These are phyloP conservation scores for Colletes latitarsis DNA, from an alignment of 1,140 invertebrate species.

Conservation along the genomic window DNA sequence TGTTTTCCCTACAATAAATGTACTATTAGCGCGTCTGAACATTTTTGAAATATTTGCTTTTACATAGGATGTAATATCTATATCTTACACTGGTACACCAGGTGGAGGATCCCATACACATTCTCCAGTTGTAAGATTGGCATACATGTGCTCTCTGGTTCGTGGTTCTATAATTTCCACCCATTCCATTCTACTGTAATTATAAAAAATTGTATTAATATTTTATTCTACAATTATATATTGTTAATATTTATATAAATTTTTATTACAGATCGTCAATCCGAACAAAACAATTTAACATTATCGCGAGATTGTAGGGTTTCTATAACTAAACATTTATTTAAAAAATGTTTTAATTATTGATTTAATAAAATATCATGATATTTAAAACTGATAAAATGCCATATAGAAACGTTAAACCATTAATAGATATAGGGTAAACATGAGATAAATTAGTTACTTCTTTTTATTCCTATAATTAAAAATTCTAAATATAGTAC, in stretches of 20 bases:
- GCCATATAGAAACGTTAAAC: background rate
- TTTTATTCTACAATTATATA: background rate
- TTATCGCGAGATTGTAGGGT: no score
- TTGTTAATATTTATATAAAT: background rate
- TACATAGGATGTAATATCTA: conserved; percentile 1
- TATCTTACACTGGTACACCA: conserved; percentile 88
- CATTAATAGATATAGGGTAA: conserved; percentile 8
- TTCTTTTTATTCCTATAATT: conserved; percentile 41
- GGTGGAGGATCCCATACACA: conserved; percentile 98
- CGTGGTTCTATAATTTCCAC: conserved; percentile 99
- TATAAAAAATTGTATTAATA: conserved; percentile 6
- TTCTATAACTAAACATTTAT: background rate
- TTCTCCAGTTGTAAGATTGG: conserved; percentile 98
- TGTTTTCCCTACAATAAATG: background rate
- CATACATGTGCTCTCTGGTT: conserved; percentile 99
- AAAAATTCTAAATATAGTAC: conserved; percentile 45
- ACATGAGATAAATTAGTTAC: conserved; percentile 29
- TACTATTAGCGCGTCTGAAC: background rate
- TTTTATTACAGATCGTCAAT: background rate
- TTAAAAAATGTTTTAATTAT: background rate
- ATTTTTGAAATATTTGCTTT: background rate
- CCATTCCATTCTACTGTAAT: conserved; percentile 92
- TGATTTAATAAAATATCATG: background rate
- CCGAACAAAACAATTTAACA: background rate
- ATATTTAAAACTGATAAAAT: conserved; percentile 23